Evolutionary conservation across 2,797 vertebrate genomes (phyloP).

Genomic region (Muraenolepis orangiensis): DNA sequence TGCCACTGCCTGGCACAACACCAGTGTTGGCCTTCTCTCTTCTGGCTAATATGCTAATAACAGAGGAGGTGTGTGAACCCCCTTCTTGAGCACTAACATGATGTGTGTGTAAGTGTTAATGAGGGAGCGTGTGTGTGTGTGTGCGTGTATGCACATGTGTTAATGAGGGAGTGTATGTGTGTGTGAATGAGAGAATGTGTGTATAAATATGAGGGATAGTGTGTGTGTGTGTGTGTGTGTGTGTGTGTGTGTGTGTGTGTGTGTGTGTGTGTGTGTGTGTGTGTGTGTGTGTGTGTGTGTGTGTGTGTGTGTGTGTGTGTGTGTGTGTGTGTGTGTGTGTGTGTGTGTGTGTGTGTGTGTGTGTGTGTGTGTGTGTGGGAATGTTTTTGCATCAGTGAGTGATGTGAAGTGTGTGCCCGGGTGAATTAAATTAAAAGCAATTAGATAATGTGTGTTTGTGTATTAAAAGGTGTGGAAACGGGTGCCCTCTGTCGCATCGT

Average conservation of each 20-base stretch:
- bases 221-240: not conserved
- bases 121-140: slow-evolving; percentile 7
- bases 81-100: not conserved
- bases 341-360: not conserved
- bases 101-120: not conserved
- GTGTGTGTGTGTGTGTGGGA: no score
- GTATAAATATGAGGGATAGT: no score
- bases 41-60: slow-evolving; percentile 55
- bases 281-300: slow-evolving; percentile 9
- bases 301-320: slow-evolving; percentile 5
- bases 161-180: slow-evolving; percentile 31
- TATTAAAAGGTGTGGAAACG: not conserved
- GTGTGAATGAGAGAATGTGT: no score
- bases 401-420: not conserved
- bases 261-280: no score
- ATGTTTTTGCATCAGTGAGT: not conserved
- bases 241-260: not conserved
- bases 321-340: not conserved
- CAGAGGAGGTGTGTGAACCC: not conserved
- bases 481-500: not conserved
- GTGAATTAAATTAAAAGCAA: slow-evolving; percentile 2
- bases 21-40: slow-evolving; percentile 50
- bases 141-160: slow-evolving; percentile 27
- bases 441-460: not conserved
- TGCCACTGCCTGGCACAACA: slow-evolving; percentile 40